Conservation (phyloP, 2,888 invertebrate genomes). For the Trachelus iudaicus region DNA sequence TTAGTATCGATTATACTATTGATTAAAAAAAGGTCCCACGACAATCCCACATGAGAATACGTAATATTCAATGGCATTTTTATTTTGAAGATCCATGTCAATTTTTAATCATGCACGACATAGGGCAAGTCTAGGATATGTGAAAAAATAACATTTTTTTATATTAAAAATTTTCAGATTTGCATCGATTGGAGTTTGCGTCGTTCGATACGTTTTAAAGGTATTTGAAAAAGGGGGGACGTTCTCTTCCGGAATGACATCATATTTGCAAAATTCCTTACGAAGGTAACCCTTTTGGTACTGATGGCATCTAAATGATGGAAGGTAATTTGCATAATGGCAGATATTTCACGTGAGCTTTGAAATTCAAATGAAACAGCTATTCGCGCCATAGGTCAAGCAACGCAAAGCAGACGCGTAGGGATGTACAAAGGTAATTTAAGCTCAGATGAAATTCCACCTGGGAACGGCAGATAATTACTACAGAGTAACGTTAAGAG, state of each 20-base stretch:
- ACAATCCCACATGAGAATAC: not conserved
- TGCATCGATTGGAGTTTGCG: no score
- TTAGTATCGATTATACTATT: not conserved
- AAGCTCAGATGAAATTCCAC: not conserved
- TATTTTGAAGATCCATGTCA: not conserved
- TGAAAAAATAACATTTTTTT: not conserved
- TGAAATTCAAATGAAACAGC: constrained; percentile 23
- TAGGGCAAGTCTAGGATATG: not conserved
- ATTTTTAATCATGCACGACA: no score
- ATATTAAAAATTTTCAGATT: no score
- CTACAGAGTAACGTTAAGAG: not conserved
- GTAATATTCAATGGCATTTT: not conserved
- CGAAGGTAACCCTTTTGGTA: not conserved
- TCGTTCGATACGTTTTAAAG: no score
- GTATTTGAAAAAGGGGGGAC: no score
- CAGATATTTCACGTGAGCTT: constrained; percentile 7
- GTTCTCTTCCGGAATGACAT: not conserved
- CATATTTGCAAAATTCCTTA: not conserved
- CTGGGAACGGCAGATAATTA: not conserved
- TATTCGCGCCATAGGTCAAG: not conserved
- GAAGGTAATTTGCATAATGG: constrained; percentile 15
- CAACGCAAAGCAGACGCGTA: not conserved
- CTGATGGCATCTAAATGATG: not conserved
- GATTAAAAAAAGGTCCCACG: not conserved
- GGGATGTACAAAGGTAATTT: not conserved